Evolutionary conservation across 1,140 invertebrate genomes (phyloP), one percentile per base, ranked within the genome.

Genomic region (Antheraea mylitta): DNA sequence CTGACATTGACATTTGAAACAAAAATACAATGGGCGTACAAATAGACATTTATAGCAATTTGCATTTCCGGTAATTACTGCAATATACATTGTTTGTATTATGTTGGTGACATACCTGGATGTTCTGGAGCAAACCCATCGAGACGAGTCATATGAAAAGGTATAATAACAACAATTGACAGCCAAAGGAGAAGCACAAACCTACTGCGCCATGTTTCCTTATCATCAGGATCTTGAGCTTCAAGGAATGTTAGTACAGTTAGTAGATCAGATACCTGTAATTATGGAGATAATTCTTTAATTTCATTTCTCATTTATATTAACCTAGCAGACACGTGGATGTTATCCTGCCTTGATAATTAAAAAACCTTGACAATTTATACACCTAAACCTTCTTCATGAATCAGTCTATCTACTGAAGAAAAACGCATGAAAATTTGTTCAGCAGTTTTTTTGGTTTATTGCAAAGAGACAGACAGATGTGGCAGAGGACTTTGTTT

Each of bases 131-230:
- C 83, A 89, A 94, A 83, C 71, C 93, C 94, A 94, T 99, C 98
- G 68, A 99, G 93, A 48, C 97, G 91, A 45, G 95, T 95, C 92
- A 99, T 95, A 79, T 99, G 96, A 93, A 99, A 99, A 63, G 99
- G 99, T 89, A 98, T 99, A 83, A 99, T 97, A 0, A 98, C 96
- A 73, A 99, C 96, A 78, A 99, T 99, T 7, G 98, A 99, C 66
- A 99, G 92, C 99, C 99, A 99, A n/a, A 99, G 88, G 3, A 99
- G 86, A 16, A 99, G 92, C 74, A 99, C 96, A 90, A 99, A 99
- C 76, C 97, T 94, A 11, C 97, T 98, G 76, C 98, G 95, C 98
- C 98, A 99, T 67, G 94, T 96, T 30, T 95, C 93, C 18, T 95
- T 93, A 86, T 98, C 95, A 68, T 94, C 93, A 3, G 95, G 94